Evolutionary conservation across 2,888 invertebrate species (phyloP).

Genomic region (Erebia ligea): DNA sequence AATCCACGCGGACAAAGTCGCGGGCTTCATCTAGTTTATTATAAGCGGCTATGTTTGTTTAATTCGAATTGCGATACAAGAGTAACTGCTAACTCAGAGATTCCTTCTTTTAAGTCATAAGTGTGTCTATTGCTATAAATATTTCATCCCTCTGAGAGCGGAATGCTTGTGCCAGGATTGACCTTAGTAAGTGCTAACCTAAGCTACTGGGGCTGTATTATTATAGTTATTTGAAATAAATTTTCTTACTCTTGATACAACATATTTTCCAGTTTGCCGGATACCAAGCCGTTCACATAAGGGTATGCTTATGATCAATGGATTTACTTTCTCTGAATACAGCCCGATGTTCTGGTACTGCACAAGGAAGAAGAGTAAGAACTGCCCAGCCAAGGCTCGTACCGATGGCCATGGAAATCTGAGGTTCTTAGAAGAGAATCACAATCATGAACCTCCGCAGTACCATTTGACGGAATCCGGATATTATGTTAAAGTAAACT

Average conservation of each 20-base stretch:
- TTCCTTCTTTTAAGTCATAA: too few species aligned
- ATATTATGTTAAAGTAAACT: conserved; percentile 15
- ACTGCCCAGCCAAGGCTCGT: conserved; percentile 52
- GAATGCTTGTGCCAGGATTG: too few species aligned
- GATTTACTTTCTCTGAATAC: conserved; percentile 58
- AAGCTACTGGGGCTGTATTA: too few species aligned
- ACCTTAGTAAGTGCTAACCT: too few species aligned
- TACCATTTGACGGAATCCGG: conserved; percentile 47
- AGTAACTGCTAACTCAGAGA: too few species aligned
- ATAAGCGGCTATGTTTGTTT: too few species aligned
- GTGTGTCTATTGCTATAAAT: too few species aligned
- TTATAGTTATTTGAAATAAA: too few species aligned
- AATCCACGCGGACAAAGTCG: too few species aligned
- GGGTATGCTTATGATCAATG: conserved; percentile 56
- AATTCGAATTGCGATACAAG: too few species aligned
- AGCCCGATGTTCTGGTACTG: conserved; percentile 59
- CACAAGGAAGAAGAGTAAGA: conserved; percentile 52
- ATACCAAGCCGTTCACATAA: conserved; percentile 41
- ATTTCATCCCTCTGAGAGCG: too few species aligned
- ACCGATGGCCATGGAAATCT: conserved; percentile 47
- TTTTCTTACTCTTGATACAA: not conserved
- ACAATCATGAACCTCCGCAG: conserved; percentile 53
- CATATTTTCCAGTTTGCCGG: conserved; percentile 46
- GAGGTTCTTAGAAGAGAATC: conserved; percentile 46
- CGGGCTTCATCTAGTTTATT: too few species aligned